These are phyloP conservation scores for Trachelus tabidus DNA, from an alignment of 2,888 invertebrate genomes.

Conservation along the genomic window DNA sequence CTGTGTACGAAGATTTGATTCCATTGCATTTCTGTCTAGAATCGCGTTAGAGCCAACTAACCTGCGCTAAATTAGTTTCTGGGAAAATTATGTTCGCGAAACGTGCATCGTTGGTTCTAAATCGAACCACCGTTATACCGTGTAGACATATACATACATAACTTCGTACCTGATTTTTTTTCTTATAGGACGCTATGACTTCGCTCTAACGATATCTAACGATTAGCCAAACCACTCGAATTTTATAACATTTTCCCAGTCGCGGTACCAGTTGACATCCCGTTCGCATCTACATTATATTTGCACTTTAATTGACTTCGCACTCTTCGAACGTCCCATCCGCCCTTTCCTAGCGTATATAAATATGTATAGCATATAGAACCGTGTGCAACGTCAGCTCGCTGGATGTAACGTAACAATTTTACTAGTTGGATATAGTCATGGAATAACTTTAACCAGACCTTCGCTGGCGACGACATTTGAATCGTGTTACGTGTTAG, in stretches of 20 bases:
- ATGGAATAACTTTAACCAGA: constrained; percentile 22
- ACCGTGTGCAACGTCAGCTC: constrained; percentile 1
- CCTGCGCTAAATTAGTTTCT: no score
- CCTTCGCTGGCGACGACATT: neutral
- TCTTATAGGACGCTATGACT: no score
- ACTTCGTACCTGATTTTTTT: no score
- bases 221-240: constrained; percentile 11
- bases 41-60: no score
- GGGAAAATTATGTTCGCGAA: no score
- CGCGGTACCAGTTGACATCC: constrained; percentile 55
- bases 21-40: no score
- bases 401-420: constrained; percentile 24
- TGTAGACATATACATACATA: neutral
- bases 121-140: no score
- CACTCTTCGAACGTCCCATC: constrained; percentile 16
- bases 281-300: constrained; percentile 60
- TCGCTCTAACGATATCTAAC: neutral
- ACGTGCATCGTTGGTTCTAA: no score
- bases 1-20: no score
- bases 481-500: neutral
- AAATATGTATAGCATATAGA: constrained; percentile 43
- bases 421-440: constrained; percentile 35
- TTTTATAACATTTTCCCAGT: constrained; percentile 53
- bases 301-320: constrained; percentile 63
- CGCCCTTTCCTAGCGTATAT: constrained; percentile 28